Evolutionary conservation across 2,888 invertebrate genomes (phyloP).

Genomic region (Morpho helenor): DNA sequence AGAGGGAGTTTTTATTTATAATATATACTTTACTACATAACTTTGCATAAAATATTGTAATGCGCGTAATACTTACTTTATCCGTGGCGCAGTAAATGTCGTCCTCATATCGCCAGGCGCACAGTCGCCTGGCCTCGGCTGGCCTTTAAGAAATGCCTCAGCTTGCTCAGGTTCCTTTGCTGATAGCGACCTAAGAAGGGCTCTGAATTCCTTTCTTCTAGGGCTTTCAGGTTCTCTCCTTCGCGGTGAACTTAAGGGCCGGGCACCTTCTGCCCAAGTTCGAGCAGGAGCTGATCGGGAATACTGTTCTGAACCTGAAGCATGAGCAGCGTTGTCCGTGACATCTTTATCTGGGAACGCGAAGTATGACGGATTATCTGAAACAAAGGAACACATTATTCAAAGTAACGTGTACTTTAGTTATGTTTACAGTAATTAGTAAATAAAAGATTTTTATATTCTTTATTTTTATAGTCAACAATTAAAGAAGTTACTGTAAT

Average conservation of each 20-base stretch:
- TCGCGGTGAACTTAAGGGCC: constrained; percentile 59
- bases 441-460: background rate
- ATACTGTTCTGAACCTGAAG: constrained; percentile 76
- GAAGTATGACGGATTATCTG: constrained; percentile 90
- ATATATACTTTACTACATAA: too few species aligned
- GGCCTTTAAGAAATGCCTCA: constrained; percentile 82
- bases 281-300: constrained; percentile 84
- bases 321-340: constrained; percentile 46
- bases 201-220: constrained; percentile 76
- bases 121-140: constrained; percentile 84
- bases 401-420: background rate
- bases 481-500: too few species aligned
- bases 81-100: constrained; percentile 65
- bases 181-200: constrained; percentile 81
- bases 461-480: too few species aligned
- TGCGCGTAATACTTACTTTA: constrained; percentile 51
- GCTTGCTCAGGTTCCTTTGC: constrained; percentile 82
- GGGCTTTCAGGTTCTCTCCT: constrained; percentile 65
- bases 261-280: constrained; percentile 68
- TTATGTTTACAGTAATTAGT: background rate
- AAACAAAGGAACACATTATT: constrained; percentile 43
- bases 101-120: constrained; percentile 76
- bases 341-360: constrained; percentile 79
- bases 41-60: too few species aligned
- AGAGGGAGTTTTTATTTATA: too few species aligned